Evolutionary conservation across 2,113 vertebrate species (phyloP).

Genomic region (Grammomys dolichurus): DNA sequence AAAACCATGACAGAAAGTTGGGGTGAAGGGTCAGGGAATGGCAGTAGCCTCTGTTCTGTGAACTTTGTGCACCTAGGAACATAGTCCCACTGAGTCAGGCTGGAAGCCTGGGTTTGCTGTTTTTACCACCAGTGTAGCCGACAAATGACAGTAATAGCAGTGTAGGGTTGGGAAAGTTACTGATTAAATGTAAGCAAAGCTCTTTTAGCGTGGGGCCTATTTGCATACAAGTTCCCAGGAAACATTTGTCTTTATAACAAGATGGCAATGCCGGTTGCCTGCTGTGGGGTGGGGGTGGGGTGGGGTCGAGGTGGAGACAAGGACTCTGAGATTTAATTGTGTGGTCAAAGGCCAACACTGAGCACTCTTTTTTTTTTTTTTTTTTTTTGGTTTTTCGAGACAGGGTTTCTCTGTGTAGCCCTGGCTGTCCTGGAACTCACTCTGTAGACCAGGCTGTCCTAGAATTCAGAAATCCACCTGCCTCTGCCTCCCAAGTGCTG

Average conservation of each 20-base stretch:
- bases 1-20: background rate
- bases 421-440: too few species aligned
- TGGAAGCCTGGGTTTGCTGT: background rate
- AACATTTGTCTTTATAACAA: background rate
- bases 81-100: background rate
- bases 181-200: constrained; percentile 28
- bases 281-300: background rate
- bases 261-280: background rate
- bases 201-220: background rate
- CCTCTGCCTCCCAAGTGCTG: too few species aligned
- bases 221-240: background rate
- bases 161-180: background rate
- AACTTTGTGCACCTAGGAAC: background rate
- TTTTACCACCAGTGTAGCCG: background rate
- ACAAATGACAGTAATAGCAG: background rate
- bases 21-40: background rate
- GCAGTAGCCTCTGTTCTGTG: background rate
- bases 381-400: too few species aligned
- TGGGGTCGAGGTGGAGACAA: too few species aligned
- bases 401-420: too few species aligned
- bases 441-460: too few species aligned
- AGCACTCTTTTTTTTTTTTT: background rate
- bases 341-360: background rate
- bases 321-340: background rate
- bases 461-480: too few species aligned